Conservation (phyloP, 2,888 invertebrate species). For the Acrobasis repandana region DNA sequence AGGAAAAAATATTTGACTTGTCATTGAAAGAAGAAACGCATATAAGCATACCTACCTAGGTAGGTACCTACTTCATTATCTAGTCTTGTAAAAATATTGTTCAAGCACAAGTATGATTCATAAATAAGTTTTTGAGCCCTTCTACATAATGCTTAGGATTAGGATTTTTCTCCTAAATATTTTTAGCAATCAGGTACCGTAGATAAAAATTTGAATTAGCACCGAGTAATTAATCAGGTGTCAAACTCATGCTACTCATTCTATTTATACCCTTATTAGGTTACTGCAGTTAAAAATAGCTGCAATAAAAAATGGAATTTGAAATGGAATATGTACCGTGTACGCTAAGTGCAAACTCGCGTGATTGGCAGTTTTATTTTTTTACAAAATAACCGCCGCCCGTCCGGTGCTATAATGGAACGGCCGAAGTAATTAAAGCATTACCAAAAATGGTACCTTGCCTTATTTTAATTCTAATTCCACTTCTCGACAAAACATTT, state of each 20-base stretch:
- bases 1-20: too few relatives aligned
- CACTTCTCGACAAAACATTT: neutral
- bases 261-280: neutral
- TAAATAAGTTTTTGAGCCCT: too few relatives aligned
- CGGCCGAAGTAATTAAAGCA: constrained; percentile 22
- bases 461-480: constrained; percentile 9
- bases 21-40: too few relatives aligned
- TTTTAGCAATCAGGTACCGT: too few relatives aligned
- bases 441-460: constrained; percentile 19
- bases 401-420: constrained; percentile 19
- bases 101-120: too few relatives aligned
- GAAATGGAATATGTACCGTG: constrained; percentile 24
- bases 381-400: constrained; percentile 15
- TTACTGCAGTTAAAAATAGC: constrained; percentile 4
- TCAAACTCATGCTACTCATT: neutral
- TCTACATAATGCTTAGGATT: too few relatives aligned
- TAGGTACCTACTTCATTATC: too few relatives aligned
- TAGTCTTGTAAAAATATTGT: too few relatives aligned
- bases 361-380: constrained; percentile 29
- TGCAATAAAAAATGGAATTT: constrained; percentile 8
- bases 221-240: neutral
- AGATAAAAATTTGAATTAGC: too few relatives aligned
- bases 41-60: too few relatives aligned
- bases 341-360: constrained; percentile 30
- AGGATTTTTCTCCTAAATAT: too few relatives aligned